phyloP scores from a whole-genome alignment of 2,113 vertebrate species.

The Engystomops pustulosus region DNA sequence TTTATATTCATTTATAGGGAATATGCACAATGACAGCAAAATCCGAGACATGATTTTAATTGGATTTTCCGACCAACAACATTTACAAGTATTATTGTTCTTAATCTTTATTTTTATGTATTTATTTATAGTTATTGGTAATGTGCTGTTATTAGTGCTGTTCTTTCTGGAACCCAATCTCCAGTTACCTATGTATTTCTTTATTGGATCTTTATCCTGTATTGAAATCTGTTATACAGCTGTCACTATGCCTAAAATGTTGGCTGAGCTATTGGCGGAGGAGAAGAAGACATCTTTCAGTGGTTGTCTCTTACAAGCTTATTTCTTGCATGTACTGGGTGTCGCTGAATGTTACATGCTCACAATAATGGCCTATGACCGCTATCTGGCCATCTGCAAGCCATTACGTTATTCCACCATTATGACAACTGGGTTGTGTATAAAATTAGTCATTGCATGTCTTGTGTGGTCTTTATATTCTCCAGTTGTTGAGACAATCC shows the following conservation, averaged over 20 bases:
- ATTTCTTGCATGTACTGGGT: conserved; percentile 20
- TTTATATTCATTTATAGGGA: too few relatives aligned
- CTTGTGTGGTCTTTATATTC: background rate
- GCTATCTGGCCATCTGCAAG: conserved; percentile 36
- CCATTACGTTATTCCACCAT: conserved; percentile 13
- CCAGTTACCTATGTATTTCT: conserved; percentile 30
- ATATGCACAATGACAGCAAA: background rate
- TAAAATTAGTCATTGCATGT: background rate
- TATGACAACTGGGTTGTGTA: conserved; percentile 16
- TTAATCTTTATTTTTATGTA: conserved; percentile 52
- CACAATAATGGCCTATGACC: conserved; percentile 40
- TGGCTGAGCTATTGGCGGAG: background rate
- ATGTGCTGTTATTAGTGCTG: background rate
- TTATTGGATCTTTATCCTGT: conserved; percentile 13
- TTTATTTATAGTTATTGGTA: conserved; percentile 11
- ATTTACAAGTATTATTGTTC: conserved; percentile 57
- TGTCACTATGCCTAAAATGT: conserved; percentile 17
- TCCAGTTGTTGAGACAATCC: background rate
- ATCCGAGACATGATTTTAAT: conserved; percentile 64
- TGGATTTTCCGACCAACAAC: conserved; percentile 62
- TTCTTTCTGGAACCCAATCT: conserved; percentile 9
- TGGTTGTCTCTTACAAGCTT: conserved; percentile 33
- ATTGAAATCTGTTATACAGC: conserved; percentile 11
- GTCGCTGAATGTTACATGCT: conserved; percentile 6
- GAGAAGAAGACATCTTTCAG: background rate